Percentiles rank a stretch among this genome's conserved stretches.
phyloP scores from a whole-genome alignment of 1,140 invertebrate genomes.

The Meteorus sp. region DNA sequence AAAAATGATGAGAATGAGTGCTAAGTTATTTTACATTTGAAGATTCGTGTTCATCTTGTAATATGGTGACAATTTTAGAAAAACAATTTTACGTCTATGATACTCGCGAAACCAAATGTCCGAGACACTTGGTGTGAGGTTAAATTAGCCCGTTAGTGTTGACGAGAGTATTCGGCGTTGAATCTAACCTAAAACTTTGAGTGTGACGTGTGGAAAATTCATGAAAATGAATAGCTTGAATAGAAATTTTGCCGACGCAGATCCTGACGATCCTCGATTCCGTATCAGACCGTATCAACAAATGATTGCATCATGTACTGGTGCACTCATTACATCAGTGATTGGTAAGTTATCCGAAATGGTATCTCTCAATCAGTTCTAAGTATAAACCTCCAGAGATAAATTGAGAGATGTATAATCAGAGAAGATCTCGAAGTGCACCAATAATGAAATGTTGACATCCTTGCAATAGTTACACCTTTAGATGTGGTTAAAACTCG shows the following conservation, averaged over 20 bases:
- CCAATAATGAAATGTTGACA: conserved; percentile 16
- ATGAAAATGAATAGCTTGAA: conserved; percentile 16
- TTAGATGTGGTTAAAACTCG: conserved; percentile 98
- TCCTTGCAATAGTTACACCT: conserved; percentile 81
- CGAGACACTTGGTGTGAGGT: too few relatives aligned
- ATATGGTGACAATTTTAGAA: too few relatives aligned
- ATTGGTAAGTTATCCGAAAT: conserved; percentile 69
- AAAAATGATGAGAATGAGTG: too few relatives aligned
- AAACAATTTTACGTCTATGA: too few relatives aligned
- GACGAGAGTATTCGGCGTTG: too few relatives aligned
- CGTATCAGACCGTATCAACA: conserved; percentile 84
- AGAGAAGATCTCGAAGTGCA: neutral
- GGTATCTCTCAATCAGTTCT: neutral
- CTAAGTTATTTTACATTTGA: too few relatives aligned
- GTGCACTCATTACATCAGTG: conserved; percentile 85
- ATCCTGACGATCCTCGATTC: conserved; percentile 72
- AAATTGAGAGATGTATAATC: neutral
- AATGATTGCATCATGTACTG: conserved; percentile 85
- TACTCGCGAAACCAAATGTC: too few relatives aligned
- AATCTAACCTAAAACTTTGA: too few relatives aligned
- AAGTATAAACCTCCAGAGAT: neutral
- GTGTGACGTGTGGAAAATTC: conserved; percentile 2
- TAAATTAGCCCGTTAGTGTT: too few relatives aligned
- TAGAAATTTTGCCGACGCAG: conserved; percentile 37
- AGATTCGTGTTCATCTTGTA: too few relatives aligned